Evolutionary conservation across 2,797 vertebrate species (phyloP).

Genomic region (Gymnocypris eckloni): DNA sequence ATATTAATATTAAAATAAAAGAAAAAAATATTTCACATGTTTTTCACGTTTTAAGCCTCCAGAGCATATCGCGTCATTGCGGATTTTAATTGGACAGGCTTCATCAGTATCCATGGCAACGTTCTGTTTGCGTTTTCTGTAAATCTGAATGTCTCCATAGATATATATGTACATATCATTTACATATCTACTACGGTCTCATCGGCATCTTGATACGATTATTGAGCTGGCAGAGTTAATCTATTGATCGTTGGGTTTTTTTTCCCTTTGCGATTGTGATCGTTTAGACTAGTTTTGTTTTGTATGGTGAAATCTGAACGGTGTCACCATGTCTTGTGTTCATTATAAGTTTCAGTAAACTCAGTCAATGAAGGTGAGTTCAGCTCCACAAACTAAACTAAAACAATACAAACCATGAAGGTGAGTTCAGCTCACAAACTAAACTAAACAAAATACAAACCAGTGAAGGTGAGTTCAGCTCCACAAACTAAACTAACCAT

Average conservation of each 20-base stretch:
- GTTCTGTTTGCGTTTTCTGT: background rate
- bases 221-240: too few species aligned
- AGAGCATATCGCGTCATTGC: background rate
- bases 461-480: too few species aligned
- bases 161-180: background rate
- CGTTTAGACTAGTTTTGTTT: background rate
- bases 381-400: too few species aligned
- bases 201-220: background rate
- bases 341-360: slow-evolving; percentile 27
- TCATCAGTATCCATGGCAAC: background rate
- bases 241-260: background rate
- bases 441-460: too few species aligned
- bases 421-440: too few species aligned
- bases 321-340: background rate
- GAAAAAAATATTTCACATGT: too few species aligned
- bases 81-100: background rate
- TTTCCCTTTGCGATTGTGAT: background rate
- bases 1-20: too few species aligned
- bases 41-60: background rate
- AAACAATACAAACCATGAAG: too few species aligned
- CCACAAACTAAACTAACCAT: too few species aligned
- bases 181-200: too few species aligned
- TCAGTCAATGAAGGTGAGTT: background rate
- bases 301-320: background rate
- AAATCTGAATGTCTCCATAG: background rate